These are phyloP conservation scores for Sialis fuliginosa DNA, from an alignment of 2,888 invertebrate genomes.

Conservation along the genomic window DNA sequence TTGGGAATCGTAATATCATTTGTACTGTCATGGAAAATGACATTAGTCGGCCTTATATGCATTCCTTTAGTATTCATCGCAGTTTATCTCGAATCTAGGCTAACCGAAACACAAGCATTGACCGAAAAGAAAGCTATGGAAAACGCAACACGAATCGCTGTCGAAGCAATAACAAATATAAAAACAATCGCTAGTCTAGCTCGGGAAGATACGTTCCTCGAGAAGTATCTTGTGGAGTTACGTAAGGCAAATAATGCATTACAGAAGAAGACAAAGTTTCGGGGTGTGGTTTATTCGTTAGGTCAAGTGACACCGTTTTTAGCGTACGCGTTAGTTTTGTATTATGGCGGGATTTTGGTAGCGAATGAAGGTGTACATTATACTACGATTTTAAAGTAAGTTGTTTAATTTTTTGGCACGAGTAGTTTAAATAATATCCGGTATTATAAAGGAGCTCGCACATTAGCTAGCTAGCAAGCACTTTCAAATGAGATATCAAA, in stretches of 20 bases:
- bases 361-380: constrained; percentile 40
- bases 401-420: constrained; percentile 3
- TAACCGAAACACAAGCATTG: constrained; percentile 15
- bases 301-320: constrained; percentile 54
- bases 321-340: constrained; percentile 51
- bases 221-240: constrained; percentile 38
- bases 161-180: constrained; percentile 52
- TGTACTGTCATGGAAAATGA: constrained; percentile 43
- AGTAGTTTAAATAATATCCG: not conserved
- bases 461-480: too few relatives aligned
- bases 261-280: constrained; percentile 35
- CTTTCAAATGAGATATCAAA: too few relatives aligned
- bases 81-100: constrained; percentile 37
- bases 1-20: constrained; percentile 36
- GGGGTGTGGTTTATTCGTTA: constrained; percentile 50
- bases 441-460: too few relatives aligned
- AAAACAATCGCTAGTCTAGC: constrained; percentile 44
- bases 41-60: constrained; percentile 37
- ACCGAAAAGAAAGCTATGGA: constrained; percentile 44
- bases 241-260: constrained; percentile 29
- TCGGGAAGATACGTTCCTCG: constrained; percentile 32
- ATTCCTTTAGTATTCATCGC: constrained; percentile 42
- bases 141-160: constrained; percentile 49
- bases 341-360: constrained; percentile 53
- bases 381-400: constrained; percentile 50